phyloP scores from a whole-genome alignment of 2,113 vertebrate species.

The Rhodinocichla rosea region DNA sequence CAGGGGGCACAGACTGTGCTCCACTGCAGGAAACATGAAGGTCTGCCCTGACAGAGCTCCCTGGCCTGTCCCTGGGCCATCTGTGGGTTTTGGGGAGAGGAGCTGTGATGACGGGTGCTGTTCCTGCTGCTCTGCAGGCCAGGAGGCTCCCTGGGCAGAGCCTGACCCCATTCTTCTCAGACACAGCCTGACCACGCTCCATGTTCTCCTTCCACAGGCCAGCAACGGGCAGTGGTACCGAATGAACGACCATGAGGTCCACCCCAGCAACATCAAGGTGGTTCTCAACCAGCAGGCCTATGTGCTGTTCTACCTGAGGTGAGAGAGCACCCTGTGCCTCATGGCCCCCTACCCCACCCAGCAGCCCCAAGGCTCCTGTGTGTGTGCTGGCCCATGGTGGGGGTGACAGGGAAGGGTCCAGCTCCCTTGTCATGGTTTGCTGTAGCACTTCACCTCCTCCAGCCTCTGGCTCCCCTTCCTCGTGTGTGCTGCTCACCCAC shows the following conservation, averaged over 20 bases:
- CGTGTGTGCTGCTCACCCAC: rapidly evolving
- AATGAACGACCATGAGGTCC: slow-evolving; percentile 94
- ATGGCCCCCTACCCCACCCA: background rate
- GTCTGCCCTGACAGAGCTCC: background rate
- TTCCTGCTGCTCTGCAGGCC: background rate
- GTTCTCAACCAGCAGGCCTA: slow-evolving; percentile 98
- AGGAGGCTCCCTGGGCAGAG: background rate
- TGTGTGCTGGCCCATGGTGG: rapidly evolving
- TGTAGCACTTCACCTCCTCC: background rate
- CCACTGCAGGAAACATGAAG: rapidly evolving
- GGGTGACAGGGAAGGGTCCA: background rate
- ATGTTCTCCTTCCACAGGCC: slow-evolving; percentile 70
- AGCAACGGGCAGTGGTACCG: slow-evolving; percentile 98
- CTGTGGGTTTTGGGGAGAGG: background rate
- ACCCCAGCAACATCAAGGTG: slow-evolving; percentile 91
- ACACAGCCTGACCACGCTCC: rapidly evolving
- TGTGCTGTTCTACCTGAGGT: slow-evolving; percentile 95
- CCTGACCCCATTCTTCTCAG: rapidly evolving
- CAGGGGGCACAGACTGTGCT: background rate
- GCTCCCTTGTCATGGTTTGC: background rate
- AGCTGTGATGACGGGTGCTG: rapidly evolving
- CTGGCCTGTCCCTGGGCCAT: background rate
- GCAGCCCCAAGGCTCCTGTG: rapidly evolving
- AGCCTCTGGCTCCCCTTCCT: background rate
- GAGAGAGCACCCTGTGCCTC: background rate